phyloP scores from a whole-genome alignment of 2,113 vertebrate species.

The Otocyon megalotis region DNA sequence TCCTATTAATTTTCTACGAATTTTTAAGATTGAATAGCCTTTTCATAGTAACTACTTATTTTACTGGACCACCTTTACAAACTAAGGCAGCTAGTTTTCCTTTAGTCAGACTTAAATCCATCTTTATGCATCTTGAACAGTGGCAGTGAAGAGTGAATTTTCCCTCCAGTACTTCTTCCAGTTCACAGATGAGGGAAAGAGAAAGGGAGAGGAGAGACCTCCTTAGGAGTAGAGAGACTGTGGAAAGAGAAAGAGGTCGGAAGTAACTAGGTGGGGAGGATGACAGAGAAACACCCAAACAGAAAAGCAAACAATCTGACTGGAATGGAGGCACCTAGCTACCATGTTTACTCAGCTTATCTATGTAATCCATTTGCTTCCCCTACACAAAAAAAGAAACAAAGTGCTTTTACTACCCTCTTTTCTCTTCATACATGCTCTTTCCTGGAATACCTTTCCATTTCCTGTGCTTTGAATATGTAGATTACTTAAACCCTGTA shows the following conservation, averaged over 20 bases:
- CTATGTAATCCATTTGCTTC: background rate
- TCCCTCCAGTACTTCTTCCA: background rate
- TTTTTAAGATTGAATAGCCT: background rate
- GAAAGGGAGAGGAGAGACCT: background rate
- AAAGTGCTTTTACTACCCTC: accelerated
- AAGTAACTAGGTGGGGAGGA: background rate
- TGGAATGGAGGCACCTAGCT: background rate
- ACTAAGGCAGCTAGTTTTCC: background rate
- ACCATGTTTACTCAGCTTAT: conserved; percentile 34
- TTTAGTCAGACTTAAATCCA: background rate
- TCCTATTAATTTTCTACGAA: background rate
- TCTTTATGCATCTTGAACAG: background rate
- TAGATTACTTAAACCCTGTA: background rate
- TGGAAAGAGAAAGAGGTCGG: background rate
- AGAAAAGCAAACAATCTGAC: background rate
- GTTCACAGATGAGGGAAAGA: background rate
- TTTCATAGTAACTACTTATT: background rate
- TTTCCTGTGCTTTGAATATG: background rate
- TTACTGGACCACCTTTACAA: background rate
- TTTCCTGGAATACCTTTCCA: background rate
- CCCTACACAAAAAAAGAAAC: background rate
- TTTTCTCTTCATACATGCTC: background rate
- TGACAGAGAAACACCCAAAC: background rate
- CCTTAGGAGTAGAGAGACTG: background rate
- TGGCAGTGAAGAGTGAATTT: background rate